Evolutionary conservation across 1,140 invertebrate species (phyloP).

Genomic region (Aphidius gifuensis): DNA sequence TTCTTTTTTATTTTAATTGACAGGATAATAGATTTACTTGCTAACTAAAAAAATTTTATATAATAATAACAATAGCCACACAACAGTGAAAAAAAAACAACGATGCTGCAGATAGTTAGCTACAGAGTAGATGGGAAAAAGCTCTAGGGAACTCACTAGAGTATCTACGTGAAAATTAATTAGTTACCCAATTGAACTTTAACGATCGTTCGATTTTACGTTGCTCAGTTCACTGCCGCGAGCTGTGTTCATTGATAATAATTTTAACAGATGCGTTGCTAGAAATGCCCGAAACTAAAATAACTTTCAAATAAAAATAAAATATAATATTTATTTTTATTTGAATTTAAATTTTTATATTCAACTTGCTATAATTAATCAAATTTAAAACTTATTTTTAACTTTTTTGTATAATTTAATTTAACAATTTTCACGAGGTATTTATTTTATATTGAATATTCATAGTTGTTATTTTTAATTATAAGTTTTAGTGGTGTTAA

Average conservation of each 20-base stretch:
- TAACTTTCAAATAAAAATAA: conserved; percentile 9
- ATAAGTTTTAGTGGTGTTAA: too few species aligned
- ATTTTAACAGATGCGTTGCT: conserved; percentile 29
- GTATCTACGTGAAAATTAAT: conserved; percentile 44
- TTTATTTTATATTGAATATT: too few species aligned
- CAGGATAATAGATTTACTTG: too few species aligned
- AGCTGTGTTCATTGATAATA: conserved; percentile 43
- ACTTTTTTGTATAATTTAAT: too few species aligned
- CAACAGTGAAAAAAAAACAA: not conserved
- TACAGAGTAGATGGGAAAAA: not conserved
- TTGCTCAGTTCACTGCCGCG: conserved; percentile 15
- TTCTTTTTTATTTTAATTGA: too few species aligned
- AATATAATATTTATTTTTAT: not conserved
- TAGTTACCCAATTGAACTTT: conserved; percentile 48
- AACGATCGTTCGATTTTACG: conserved; percentile 38
- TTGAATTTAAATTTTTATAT: too few species aligned
- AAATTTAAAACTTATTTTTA: too few species aligned
- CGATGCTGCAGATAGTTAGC: conserved; percentile 7
- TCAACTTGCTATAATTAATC: too few species aligned
- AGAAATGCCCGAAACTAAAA: not conserved
- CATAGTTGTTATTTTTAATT: too few species aligned
- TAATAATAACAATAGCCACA: not conserved
- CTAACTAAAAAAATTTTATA: not conserved
- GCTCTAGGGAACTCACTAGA: conserved; percentile 25
- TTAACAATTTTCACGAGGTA: too few species aligned